Evolutionary conservation across 53 echinoderm and acorn worm species (phyloP).

Genomic region (Pentamera pediparva): DNA sequence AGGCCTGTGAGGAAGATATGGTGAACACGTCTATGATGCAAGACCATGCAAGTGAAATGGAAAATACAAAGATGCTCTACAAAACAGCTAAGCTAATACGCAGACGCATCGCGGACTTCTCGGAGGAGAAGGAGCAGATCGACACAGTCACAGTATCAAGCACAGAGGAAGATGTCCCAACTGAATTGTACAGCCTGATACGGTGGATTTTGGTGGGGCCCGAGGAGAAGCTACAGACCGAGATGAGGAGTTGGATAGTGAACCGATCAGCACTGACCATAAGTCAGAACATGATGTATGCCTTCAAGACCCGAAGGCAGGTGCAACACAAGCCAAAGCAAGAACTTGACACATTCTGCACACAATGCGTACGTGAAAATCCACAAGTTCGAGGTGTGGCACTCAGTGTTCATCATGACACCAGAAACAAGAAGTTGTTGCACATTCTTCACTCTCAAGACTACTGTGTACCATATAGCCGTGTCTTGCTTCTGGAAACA

Average conservation of each 20-base stretch:
- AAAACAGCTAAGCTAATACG: slow-evolving; percentile 8
- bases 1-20: slow-evolving; percentile 20
- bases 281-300: slow-evolving; percentile 29
- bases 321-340: neutral
- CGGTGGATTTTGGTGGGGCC: slow-evolving; percentile 32
- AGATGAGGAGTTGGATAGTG: neutral
- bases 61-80: slow-evolving; percentile 17
- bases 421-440: slow-evolving; percentile 37
- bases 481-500: slow-evolving; percentile 49
- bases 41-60: slow-evolving; percentile 18
- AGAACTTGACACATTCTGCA: neutral
- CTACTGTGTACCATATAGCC: slow-evolving; percentile 47
- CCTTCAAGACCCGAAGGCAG: neutral
- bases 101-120: neutral
- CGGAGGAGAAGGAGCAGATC: slow-evolving; percentile 9
- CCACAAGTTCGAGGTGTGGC: slow-evolving; percentile 47
- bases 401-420: slow-evolving; percentile 46
- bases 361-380: neutral
- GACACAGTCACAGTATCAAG: slow-evolving; percentile 5
- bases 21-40: slow-evolving; percentile 15
- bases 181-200: slow-evolving; percentile 22
- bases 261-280: no score
- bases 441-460: slow-evolving; percentile 37
- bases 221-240: no score
- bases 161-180: slow-evolving; percentile 6